These are phyloP conservation scores for Dicaeum eximium DNA, from an alignment of 2,113 vertebrate genomes.

Conservation along the genomic window DNA sequence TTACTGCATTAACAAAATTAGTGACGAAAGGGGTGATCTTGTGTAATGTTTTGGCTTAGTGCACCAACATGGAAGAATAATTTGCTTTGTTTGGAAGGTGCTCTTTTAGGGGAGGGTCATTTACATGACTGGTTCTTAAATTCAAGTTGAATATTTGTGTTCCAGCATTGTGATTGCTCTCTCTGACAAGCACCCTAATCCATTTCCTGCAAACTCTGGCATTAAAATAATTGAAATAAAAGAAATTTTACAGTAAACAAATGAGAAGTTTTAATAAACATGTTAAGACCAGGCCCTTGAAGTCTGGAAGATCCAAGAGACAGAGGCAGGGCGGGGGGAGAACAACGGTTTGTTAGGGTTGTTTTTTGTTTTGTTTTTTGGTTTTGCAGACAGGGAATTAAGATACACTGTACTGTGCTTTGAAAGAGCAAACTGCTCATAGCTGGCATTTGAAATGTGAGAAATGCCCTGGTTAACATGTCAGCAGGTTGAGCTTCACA, in stretches of 20 bases:
- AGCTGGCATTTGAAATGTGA: constrained; percentile 23
- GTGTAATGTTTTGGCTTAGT: not conserved
- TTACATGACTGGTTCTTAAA: not conserved
- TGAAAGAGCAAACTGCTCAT: not conserved
- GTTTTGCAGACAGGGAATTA: not conserved
- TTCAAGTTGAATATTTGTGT: not conserved
- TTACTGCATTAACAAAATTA: not conserved
- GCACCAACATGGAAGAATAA: not conserved
- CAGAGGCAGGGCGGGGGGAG: rapidly evolving
- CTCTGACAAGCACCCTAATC: not conserved
- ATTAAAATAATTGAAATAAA: not conserved
- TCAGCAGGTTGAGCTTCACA: not conserved
- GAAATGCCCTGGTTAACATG: constrained; percentile 14
- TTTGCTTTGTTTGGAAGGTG: not conserved
- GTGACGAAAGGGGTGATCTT: not conserved
- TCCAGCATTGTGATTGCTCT: not conserved
- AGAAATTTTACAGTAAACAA: not conserved
- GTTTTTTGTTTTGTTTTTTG: not conserved
- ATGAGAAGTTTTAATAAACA: not conserved
- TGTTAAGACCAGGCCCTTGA: not conserved
- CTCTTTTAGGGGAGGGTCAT: not conserved
- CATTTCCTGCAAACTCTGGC: not conserved
- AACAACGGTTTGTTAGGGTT: not conserved
- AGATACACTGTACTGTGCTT: not conserved
- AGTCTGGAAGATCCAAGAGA: not conserved